Evolutionary conservation across 2,888 invertebrate species (phyloP), one percentile per base, ranked within the genome.

Genomic region (Toxonevra muliebris): DNA sequence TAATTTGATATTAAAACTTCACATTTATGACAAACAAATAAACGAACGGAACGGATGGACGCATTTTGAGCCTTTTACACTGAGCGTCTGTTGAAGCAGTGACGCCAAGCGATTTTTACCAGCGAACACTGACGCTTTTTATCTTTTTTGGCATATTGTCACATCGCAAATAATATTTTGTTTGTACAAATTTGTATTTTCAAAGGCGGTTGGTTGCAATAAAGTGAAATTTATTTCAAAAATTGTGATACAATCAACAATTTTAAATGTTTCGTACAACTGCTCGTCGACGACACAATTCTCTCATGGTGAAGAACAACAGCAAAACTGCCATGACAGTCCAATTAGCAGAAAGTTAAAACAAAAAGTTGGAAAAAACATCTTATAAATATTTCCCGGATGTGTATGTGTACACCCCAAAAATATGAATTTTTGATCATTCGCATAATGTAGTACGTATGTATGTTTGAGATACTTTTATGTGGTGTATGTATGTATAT

Each of bases 341-440:
- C 82, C 79, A 81, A 81, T 81, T 81, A 81, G 81, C 80, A 81
- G 70, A 76, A 76, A 76, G 75, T 74, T 76, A 30, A 55, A 12
- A 55, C 13, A 30, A 55, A 55, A 19, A 30, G 30, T 30, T 30
- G 30, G 30, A 7, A 71, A 72, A 75, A 75, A 73, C 71, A 73
- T 69, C 75, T 68, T 70, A 78, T 70, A 74, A 74, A 72, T 74
- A 71, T 70, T 69, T 72, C 55, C 72, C 74, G 75, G 73, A 74
- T 75, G 73, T 73, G 50, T 50, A n/a, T 41, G 40, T 12, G 11
- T 58, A 48, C 48, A 40, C 40, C 40, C 40, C 64, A 64, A 30
- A 30, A 30, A 30, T 48, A n/a, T 15, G 48, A 48, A 48, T 48
- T 48, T 48, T 48, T 48, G 48, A 48, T 48, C 15, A n/a, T n/a